Evolutionary conservation across 2,113 vertebrate species (phyloP).

Genomic region (Corapipo altera): DNA sequence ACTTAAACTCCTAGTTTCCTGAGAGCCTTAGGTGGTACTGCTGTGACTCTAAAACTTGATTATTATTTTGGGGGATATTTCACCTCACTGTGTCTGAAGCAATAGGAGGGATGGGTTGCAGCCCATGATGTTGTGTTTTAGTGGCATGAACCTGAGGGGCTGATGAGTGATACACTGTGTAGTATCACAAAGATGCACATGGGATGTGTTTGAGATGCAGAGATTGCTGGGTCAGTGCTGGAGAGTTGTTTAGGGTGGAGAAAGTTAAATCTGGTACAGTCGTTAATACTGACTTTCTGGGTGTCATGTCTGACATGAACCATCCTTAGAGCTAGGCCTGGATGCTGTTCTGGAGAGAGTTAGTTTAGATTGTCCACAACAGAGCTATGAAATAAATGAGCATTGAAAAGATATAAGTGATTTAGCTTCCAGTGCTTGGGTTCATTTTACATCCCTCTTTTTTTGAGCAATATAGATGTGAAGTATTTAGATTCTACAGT

Average conservation of each 20-base stretch:
- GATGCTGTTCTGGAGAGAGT: neutral
- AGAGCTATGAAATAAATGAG: neutral
- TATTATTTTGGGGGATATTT: neutral
- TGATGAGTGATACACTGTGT: neutral
- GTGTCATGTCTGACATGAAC: neutral
- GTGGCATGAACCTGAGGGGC: neutral
- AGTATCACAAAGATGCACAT: neutral
- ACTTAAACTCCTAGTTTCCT: neutral
- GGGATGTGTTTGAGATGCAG: neutral
- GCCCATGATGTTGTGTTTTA: neutral
- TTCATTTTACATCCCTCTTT: neutral
- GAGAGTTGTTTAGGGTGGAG: neutral
- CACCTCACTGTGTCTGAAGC: neutral
- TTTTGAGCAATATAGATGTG: neutral
- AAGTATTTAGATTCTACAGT: neutral
- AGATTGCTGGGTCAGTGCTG: neutral
- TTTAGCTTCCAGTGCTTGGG: neutral
- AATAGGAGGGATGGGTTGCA: neutral
- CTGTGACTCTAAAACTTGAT: neutral
- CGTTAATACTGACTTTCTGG: neutral
- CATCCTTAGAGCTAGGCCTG: neutral
- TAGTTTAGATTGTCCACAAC: neutral
- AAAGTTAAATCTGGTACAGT: neutral
- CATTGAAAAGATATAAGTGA: neutral
- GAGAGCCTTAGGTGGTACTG: neutral